These are phyloP conservation scores for Pseudomyrmex sp. DNA, from an alignment of 1,140 invertebrate genomes.

Conservation along the genomic window DNA sequence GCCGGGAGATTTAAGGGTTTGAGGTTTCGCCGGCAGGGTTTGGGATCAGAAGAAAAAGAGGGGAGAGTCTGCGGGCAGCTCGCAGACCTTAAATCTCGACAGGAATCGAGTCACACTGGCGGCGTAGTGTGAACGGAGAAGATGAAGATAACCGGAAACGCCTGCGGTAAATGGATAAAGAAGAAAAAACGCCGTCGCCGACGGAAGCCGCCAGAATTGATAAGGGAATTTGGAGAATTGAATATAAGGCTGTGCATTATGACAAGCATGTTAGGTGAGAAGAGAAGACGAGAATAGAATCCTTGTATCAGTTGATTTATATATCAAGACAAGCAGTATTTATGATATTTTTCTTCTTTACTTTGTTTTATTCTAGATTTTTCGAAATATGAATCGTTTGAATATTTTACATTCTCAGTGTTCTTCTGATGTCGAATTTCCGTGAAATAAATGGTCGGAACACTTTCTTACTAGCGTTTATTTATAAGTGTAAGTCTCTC, in stretches of 20 bases:
- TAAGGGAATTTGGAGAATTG: constrained; percentile 45
- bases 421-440: neutral
- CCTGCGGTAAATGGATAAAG: constrained; percentile 66
- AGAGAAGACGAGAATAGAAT: neutral
- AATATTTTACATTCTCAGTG: neutral
- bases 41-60: constrained; percentile 41
- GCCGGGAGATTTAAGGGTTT: constrained; percentile 62
- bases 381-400: neutral
- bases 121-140: constrained; percentile 56
- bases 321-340: neutral
- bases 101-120: constrained; percentile 66
- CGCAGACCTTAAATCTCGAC: constrained; percentile 63
- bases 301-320: neutral
- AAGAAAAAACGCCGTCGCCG: constrained; percentile 50
- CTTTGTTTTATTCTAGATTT: neutral
- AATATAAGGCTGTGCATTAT: constrained; percentile 35
- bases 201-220: constrained; percentile 41
- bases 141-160: constrained; percentile 69
- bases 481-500: constrained; percentile 1
- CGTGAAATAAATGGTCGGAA: constrained; percentile 7
- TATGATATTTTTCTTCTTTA: neutral
- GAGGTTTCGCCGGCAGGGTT: constrained; percentile 49
- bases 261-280: neutral
- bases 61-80: constrained; percentile 22
- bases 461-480: constrained; percentile 26